These are phyloP conservation scores for Numenius arquata DNA, from an alignment of 2,113 vertebrate genomes.

Conservation along the genomic window DNA sequence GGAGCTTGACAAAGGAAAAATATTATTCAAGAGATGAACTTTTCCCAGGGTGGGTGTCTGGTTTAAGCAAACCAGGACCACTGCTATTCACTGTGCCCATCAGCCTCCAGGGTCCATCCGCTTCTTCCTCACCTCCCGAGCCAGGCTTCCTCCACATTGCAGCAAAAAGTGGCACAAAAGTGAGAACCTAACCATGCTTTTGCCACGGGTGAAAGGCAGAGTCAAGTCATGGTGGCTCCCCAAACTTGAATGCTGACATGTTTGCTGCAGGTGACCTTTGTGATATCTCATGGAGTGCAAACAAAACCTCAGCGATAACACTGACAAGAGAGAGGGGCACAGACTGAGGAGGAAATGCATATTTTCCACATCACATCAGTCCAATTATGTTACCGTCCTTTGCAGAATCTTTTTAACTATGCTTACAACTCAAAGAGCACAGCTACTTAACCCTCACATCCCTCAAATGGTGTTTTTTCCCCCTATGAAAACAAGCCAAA, in stretches of 20 bases:
- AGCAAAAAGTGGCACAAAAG: not conserved
- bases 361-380: slow-evolving; percentile 83
- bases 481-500: not conserved
- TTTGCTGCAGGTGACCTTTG: not conserved
- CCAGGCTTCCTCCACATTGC: not conserved
- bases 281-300: slow-evolving; percentile 30
- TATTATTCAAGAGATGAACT: not conserved
- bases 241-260: not conserved
- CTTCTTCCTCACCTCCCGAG: rapidly evolving
- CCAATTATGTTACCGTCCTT: slow-evolving; percentile 40
- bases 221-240: not conserved
- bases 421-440: not conserved
- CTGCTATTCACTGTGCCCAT: not conserved
- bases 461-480: not conserved
- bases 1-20: not conserved
- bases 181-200: not conserved
- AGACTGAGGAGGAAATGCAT: slow-evolving; percentile 82
- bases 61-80: not conserved
- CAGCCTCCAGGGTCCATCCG: not conserved
- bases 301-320: slow-evolving; percentile 7
- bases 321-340: slow-evolving; percentile 55
- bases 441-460: not conserved
- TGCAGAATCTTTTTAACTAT: slow-evolving; percentile 30
- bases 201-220: not conserved
- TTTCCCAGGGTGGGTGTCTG: not conserved